Conservation (phyloP, 2,797 vertebrate species). For the Podarcis lilfordi region DNA sequence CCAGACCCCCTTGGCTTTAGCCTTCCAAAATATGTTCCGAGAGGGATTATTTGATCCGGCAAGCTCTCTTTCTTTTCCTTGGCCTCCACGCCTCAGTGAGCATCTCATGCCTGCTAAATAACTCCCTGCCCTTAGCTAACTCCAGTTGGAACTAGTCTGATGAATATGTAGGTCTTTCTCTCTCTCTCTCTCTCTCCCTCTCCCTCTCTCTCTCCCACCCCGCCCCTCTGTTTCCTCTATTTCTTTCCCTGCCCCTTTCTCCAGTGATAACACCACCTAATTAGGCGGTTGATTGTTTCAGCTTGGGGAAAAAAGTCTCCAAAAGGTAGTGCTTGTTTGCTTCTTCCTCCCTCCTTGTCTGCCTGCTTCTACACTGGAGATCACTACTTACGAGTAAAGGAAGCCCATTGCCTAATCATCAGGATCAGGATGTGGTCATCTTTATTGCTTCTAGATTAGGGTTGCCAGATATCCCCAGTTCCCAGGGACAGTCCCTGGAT, state of each 20-base stretch:
- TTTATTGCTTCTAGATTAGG: too few species aligned
- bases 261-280: conserved; percentile 51
- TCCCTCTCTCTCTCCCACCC: neutral
- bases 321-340: conserved; percentile 42
- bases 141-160: conserved; percentile 2
- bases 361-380: conserved; percentile 38
- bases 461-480: too few species aligned
- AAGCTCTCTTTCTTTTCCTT: conserved; percentile 5
- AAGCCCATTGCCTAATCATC: neutral
- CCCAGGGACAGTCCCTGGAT: too few species aligned
- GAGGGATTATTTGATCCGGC: accelerated
- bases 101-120: accelerated
- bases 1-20: neutral
- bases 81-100: accelerated
- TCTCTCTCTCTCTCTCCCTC: neutral
- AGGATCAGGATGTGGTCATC: too few species aligned
- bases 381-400: conserved; percentile 21
- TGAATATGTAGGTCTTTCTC: neutral
- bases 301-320: conserved; percentile 48
- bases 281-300: conserved; percentile 67
- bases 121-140: neutral
- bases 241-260: neutral
- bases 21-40: neutral
- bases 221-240: too few species aligned
- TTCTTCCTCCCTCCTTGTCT: conserved; percentile 26